Percentiles rank a stretch among this genome's conserved stretches.
Evolutionary conservation across 2,113 vertebrate species (phyloP).

Genomic region (Dromaius novaehollandiae): DNA sequence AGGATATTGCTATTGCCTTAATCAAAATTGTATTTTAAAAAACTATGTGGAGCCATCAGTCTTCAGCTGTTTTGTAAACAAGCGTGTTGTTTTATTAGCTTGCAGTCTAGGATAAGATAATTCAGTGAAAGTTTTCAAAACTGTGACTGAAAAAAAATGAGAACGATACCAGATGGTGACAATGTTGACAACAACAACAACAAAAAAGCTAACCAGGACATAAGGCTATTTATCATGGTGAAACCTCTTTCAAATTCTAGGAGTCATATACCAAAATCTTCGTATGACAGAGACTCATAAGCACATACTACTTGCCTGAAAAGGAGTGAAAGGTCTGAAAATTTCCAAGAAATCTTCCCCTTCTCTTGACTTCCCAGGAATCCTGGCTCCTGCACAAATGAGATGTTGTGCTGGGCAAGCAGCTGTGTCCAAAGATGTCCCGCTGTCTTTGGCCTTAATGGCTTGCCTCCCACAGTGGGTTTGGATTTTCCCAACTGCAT

Average conservation of each 20-base stretch:
- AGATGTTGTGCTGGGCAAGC: not conserved
- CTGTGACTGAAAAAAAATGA: not conserved
- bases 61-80: not conserved
- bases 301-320: fast-evolving
- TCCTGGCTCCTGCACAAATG: not conserved
- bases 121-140: not conserved
- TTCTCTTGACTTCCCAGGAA: not conserved
- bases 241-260: not conserved
- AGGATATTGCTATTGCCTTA: not conserved
- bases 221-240: not conserved
- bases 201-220: not conserved
- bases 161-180: not conserved
- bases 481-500: not conserved
- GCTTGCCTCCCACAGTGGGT: not conserved
- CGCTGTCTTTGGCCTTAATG: not conserved
- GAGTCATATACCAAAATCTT: not conserved
- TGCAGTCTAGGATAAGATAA: not conserved
- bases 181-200: not conserved
- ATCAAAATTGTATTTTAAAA: not conserved
- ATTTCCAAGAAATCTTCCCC: not conserved
- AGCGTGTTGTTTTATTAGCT: not conserved
- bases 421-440: not conserved
- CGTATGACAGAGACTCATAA: fast-evolving
- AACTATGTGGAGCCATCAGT: not conserved
- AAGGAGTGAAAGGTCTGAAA: not conserved